These are phyloP conservation scores for Lagopus muta DNA, from an alignment of 2,113 vertebrate species.

Conservation along the genomic window DNA sequence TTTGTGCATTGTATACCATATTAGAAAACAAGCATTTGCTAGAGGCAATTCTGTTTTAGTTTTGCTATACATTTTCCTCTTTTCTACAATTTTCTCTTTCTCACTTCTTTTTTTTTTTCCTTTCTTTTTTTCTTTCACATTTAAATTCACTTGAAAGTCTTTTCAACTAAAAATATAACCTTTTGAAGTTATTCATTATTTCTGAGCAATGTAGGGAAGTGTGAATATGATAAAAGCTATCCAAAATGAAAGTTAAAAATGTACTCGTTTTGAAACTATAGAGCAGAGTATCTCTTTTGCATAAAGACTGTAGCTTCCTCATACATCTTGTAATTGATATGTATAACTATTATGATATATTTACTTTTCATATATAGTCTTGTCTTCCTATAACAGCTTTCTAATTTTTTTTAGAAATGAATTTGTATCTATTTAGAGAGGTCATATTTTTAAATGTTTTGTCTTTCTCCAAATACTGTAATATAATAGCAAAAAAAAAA, in stretches of 20 bases:
- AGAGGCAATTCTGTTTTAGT: background rate
- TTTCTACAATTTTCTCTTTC: background rate
- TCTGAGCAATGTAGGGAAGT: background rate
- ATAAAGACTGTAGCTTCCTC: background rate
- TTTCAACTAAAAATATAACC: constrained; percentile 45
- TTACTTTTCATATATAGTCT: constrained; percentile 6
- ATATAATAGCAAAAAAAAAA: background rate
- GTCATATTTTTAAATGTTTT: background rate
- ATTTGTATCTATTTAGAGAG: background rate
- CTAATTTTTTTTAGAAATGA: background rate
- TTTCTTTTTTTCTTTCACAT: background rate
- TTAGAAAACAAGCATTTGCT: background rate
- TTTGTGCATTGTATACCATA: background rate
- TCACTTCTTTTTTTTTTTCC: background rate
- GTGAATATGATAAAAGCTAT: constrained; percentile 39
- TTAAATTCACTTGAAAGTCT: constrained; percentile 31
- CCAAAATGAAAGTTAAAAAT: constrained; percentile 43
- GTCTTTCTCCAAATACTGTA: background rate
- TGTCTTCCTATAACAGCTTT: background rate
- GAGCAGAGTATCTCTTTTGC: constrained; percentile 16
- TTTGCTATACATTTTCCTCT: background rate
- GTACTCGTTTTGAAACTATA: constrained; percentile 25
- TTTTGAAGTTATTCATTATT: constrained; percentile 54
- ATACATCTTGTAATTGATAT: background rate
- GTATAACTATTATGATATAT: constrained; percentile 8